Evolutionary conservation across 2,113 vertebrate species (phyloP), one percentile per base, ranked within the genome.

Genomic region (Smithornis capensis): DNA sequence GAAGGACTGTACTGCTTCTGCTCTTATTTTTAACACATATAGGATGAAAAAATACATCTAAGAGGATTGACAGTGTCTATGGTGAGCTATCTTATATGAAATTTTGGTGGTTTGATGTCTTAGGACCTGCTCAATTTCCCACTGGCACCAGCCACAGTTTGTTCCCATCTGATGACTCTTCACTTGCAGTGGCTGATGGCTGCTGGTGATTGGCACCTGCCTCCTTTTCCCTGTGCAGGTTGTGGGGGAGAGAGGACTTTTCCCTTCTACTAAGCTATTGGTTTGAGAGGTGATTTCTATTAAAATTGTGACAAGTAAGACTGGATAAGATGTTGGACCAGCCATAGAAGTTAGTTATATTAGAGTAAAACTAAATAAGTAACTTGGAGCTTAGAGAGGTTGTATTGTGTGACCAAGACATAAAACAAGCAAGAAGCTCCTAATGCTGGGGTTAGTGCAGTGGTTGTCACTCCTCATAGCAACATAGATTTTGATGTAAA

Each of bases 151-250:
- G 31, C n/a, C 35, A 21, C 22, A 8, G 9, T 37, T 75, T 40
- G 33, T 37, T 38, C 24, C 31, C 22, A 5, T 23, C 40, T 74
- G 53, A 50, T 0, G 1, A 14, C 10, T 63, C 70, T 24, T 67
- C 57, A 19, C 25, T 45, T 31, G 13, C 38, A 64, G 52, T 1
- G 0, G 2, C 42, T 0, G 1, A 1, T 24, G n/a, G 40, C n/a
- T 45, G 19, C 1, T 2, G 33, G 22, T 2, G 2, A 33, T 27
- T n/a, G 31, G 8, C 4, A 0, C 19, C 56, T 55, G 29, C 7
- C 15, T 12, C 22, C 28, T 40, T 52, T 42, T 50, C 13, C 53
- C n/a, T 4, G 2, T 19, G 13, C 55, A 75, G 42, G 27, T 27
- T 47, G 28, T 12, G 17, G 33, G 55, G 42, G 27, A 71, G 15